Conservation (phyloP, 1,140 invertebrate genomes). For the Thereuonema tuberculata region DNA sequence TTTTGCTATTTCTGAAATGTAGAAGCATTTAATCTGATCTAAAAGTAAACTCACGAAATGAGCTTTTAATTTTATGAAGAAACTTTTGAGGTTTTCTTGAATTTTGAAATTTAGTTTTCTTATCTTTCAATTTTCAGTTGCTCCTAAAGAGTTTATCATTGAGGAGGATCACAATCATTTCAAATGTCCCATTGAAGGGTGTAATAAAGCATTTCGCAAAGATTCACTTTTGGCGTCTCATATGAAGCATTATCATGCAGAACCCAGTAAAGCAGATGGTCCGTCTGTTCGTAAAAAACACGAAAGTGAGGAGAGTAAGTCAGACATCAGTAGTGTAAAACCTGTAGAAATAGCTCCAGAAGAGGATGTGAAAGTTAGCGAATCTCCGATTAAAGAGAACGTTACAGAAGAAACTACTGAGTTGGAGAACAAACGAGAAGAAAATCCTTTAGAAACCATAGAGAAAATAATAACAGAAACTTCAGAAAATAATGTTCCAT, state of each 20-base stretch:
- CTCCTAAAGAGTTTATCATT: constrained; percentile 31
- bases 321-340: too few relatives aligned
- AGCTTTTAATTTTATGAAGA: too few relatives aligned
- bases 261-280: constrained; percentile 26
- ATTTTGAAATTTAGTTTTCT: too few relatives aligned
- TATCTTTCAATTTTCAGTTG: neutral
- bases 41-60: too few relatives aligned
- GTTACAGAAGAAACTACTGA: neutral
- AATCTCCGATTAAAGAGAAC: neutral
- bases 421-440: neutral
- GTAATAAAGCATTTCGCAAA: constrained; percentile 75
- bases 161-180: constrained; percentile 34
- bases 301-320: neutral
- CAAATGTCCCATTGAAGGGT: constrained; percentile 62
- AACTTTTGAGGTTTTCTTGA: too few relatives aligned
- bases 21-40: too few relatives aligned
- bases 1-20: too few relatives aligned
- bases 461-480: too few relatives aligned
- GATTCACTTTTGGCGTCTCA: constrained; percentile 65
- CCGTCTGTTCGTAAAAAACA: neutral
- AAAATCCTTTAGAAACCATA: constrained; percentile 13
- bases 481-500: too few relatives aligned
- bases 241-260: constrained; percentile 79
- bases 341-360: constrained; percentile 41
- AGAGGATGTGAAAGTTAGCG: neutral